Percentiles rank a stretch among this genome's conserved stretches.
phyloP scores from a whole-genome alignment of 1,140 invertebrate species.

The Propsilocerus akamusi region DNA sequence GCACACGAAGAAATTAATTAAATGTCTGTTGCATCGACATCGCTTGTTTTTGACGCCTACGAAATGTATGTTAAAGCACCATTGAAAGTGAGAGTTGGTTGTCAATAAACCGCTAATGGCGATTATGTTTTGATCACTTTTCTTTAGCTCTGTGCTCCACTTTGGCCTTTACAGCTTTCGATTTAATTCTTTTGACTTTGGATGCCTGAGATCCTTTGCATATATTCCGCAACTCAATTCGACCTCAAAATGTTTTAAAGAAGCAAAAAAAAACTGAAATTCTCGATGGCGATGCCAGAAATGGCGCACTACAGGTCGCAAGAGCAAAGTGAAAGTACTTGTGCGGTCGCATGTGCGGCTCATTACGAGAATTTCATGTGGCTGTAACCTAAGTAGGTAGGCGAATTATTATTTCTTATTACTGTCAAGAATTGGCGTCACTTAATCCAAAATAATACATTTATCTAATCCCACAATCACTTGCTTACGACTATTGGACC shows the following conservation, averaged over 20 bases:
- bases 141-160: too few relatives aligned
- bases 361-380: neutral
- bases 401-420: neutral
- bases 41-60: neutral
- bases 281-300: neutral
- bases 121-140: too few relatives aligned
- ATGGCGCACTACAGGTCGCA: neutral
- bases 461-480: too few relatives aligned
- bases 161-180: too few relatives aligned
- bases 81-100: neutral
- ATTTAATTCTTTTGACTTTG: too few relatives aligned
- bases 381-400: neutral
- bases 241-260: neutral
- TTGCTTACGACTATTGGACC: too few relatives aligned
- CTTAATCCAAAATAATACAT: too few relatives aligned
- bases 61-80: neutral
- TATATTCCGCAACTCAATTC: neutral
- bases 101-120: neutral
- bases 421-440: neutral
- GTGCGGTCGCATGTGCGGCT: neutral
- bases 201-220: too few relatives aligned
- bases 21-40: neutral
- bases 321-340: neutral
- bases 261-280: neutral
- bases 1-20: neutral